Conservation (phyloP, 2,797 vertebrate genomes). For the Catamblyrhynchus diadema region DNA sequence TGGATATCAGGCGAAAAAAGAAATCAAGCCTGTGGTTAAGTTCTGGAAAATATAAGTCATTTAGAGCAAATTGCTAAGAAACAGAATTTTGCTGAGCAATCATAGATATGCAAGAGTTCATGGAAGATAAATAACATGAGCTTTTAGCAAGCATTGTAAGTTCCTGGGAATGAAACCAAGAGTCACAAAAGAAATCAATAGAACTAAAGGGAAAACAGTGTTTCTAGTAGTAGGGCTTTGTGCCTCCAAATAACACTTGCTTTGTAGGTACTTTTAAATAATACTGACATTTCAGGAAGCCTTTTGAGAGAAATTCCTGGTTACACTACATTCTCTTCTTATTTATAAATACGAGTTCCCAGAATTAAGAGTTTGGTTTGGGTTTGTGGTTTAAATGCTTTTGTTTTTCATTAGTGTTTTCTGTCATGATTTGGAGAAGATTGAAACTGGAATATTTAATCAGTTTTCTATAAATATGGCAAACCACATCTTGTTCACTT, state of each 20-base stretch:
- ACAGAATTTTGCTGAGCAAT: neutral
- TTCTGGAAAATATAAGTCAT: neutral
- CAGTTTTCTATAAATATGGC: neutral
- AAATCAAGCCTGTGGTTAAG: neutral
- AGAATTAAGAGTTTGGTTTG: neutral
- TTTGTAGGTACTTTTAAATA: neutral
- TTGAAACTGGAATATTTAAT: neutral
- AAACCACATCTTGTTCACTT: neutral
- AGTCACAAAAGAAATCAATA: conserved; percentile 44
- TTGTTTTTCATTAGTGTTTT: neutral
- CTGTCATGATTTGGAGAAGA: neutral
- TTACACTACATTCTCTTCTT: neutral
- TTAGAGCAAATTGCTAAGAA: neutral
- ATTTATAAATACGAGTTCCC: neutral
- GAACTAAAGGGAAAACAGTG: neutral
- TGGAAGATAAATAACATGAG: neutral
- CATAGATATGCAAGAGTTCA: neutral
- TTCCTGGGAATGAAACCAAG: neutral
- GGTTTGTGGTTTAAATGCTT: neutral
- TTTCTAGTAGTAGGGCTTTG: neutral
- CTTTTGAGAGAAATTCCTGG: neutral
- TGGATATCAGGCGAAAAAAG: neutral
- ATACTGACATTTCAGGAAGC: neutral
- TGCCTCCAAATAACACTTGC: neutral
- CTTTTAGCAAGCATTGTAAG: conserved; percentile 9